Evolutionary conservation across 2,797 vertebrate genomes (phyloP).

Genomic region (Stomatorhinus walkeri): DNA sequence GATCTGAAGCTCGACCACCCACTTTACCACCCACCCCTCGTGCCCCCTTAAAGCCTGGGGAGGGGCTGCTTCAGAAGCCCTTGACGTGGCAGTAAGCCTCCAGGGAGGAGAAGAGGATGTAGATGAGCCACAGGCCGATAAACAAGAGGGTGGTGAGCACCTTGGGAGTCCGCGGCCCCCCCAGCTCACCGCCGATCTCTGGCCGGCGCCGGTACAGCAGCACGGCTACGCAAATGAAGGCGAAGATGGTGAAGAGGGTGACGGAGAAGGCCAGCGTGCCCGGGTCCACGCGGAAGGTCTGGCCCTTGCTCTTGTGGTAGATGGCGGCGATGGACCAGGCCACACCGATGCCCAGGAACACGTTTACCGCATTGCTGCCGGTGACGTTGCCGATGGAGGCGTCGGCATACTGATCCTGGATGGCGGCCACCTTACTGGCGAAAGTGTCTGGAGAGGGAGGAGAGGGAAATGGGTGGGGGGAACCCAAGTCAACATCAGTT

Average conservation of each 20-base stretch:
- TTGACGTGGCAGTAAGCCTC: constrained; percentile 93
- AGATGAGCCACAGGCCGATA: constrained; percentile 92
- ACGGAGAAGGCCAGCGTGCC: constrained; percentile 93
- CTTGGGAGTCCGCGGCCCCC: constrained; percentile 84
- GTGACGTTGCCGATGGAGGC: constrained; percentile 97
- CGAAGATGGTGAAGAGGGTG: constrained; percentile 96
- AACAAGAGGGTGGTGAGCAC: constrained; percentile 78
- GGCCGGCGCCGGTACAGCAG: constrained; percentile 89
- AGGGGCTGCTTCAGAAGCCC: constrained; percentile 48
- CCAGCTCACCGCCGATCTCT: constrained; percentile 88
- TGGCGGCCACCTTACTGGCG: constrained; percentile 89
- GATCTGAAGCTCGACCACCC: background rate
- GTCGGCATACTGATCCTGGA: constrained; percentile 90
- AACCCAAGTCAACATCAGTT: background rate
- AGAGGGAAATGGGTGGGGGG: background rate
- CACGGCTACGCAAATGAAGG: constrained; percentile 86
- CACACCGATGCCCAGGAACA: constrained; percentile 92
- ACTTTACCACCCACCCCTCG: background rate
- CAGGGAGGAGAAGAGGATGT: constrained; percentile 91
- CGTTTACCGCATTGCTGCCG: constrained; percentile 92
- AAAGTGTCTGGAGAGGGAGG: constrained; percentile 75
- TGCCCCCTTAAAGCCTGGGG: background rate
- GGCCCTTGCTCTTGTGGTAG: constrained; percentile 70
- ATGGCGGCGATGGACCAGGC: constrained; percentile 96
- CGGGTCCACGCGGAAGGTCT: constrained; percentile 74